Conservation (phyloP, 2,113 vertebrate genomes). For the Ploceus nigricollis region DNA sequence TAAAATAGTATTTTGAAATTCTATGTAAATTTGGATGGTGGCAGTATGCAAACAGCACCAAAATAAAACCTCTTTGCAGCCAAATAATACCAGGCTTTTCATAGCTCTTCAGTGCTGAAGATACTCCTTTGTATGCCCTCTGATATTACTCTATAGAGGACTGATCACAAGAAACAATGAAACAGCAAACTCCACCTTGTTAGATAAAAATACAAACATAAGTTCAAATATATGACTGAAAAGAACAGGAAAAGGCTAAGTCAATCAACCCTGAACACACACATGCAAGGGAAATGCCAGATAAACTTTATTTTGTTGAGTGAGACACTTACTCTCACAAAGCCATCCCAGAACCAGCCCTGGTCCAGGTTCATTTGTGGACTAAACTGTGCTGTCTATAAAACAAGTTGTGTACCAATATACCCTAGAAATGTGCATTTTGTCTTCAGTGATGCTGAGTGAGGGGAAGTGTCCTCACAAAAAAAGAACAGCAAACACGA, state of each 20-base stretch:
- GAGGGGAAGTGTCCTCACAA: neutral
- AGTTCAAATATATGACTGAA: neutral
- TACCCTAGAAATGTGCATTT: neutral
- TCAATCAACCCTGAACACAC: neutral
- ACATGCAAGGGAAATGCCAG: neutral
- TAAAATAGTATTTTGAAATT: neutral
- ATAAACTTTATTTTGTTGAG: neutral
- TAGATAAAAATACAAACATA: neutral
- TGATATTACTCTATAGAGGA: neutral
- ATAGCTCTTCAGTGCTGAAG: neutral
- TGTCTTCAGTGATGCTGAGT: neutral
- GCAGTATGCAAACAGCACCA: neutral
- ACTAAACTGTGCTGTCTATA: neutral
- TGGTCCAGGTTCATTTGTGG: neutral
- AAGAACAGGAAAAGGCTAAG: neutral
- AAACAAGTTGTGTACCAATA: neutral
- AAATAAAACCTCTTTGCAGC: neutral
- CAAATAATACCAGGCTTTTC: neutral
- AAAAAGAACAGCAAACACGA: neutral
- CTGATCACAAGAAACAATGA: neutral
- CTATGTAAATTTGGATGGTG: neutral
- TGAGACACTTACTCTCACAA: neutral
- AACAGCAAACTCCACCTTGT: neutral
- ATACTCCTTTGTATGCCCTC: neutral
- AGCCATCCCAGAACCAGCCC: neutral